Evolutionary conservation across 2,113 vertebrate species (phyloP), one percentile per base, ranked within the genome.

Genomic region (Vireo altiloquus): DNA sequence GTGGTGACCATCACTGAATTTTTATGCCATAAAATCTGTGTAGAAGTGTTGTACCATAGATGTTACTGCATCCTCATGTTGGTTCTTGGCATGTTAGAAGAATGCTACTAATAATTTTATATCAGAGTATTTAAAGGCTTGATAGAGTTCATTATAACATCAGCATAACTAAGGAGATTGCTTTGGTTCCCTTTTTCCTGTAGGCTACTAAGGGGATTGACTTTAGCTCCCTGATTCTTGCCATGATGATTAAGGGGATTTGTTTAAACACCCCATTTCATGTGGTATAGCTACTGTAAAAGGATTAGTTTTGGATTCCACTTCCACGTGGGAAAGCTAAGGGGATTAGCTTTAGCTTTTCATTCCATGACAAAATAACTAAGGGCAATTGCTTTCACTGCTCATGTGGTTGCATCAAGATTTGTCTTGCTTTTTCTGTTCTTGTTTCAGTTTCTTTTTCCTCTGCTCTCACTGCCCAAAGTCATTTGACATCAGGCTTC

Each of bases 231-330:
- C 75, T 77, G 91, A 91, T 96, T 97, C 91, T 97, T 95, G 65
- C 92, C 54, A 82, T 71, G 72, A 95, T 96, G 96, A 95, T 97
- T 97, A 95, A 93, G 47, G 79, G 88, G 95, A 96, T 97, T 97
- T 97, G 91, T 92, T 95, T 96, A 92, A 97, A 97, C 37, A 95
- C 76, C 88, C 75, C 47, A 87, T 95, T 96, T 97, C 90, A 89
- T 95, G 89, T 94, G 82, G 78, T 68, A 90, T 31, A 95, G 84
- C 83, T 93, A 80, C 93, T 95, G 75, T 97, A 97, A 97, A 97
- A 88, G 96, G 97, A 97, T 97, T 97, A 97, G 96, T 64, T 97
- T 96, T 83, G 94, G 92, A 94, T 97, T 94, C 86, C 76, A 82
- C 82, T 96, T 97, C 92, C 90, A 93, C 8, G 3, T 95, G 87